Evolutionary conservation across 2,888 invertebrate genomes (phyloP).

Genomic region (Luperina testacea): DNA sequence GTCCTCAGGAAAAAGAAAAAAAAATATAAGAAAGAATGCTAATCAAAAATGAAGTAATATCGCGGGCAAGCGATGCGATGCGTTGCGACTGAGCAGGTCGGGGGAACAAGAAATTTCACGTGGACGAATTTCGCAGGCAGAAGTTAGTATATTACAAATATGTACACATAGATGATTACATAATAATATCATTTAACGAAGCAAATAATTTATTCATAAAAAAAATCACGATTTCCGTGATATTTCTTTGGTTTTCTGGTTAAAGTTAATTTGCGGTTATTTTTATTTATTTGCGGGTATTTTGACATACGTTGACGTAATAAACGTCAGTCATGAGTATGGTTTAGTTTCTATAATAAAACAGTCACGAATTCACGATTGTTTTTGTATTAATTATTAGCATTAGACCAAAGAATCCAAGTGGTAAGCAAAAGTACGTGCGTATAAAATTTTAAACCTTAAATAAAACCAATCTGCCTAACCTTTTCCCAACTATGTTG

Average conservation of each 20-base stretch:
- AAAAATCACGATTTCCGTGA: conserved; percentile 1
- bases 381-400: neutral
- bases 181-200: neutral
- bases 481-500: too few relatives aligned
- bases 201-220: conserved; percentile 4
- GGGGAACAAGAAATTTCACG: too few relatives aligned
- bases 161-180: conserved; percentile 1
- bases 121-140: too few relatives aligned
- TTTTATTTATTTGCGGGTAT: conserved; percentile 3
- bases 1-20: too few relatives aligned
- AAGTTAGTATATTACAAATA: neutral
- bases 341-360: neutral
- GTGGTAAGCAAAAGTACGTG: neutral
- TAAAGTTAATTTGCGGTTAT: neutral
- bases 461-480: too few relatives aligned
- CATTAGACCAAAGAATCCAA: neutral
- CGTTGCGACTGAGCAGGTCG: too few relatives aligned
- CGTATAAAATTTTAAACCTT: too few relatives aligned
- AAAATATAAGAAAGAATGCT: too few relatives aligned
- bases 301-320: neutral
- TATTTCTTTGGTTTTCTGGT: neutral
- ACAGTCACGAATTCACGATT: conserved; percentile 18
- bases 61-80: too few relatives aligned
- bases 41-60: too few relatives aligned
- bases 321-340: neutral